Conservation (phyloP, 2,797 vertebrate genomes). For the Gallinago solitaria region DNA sequence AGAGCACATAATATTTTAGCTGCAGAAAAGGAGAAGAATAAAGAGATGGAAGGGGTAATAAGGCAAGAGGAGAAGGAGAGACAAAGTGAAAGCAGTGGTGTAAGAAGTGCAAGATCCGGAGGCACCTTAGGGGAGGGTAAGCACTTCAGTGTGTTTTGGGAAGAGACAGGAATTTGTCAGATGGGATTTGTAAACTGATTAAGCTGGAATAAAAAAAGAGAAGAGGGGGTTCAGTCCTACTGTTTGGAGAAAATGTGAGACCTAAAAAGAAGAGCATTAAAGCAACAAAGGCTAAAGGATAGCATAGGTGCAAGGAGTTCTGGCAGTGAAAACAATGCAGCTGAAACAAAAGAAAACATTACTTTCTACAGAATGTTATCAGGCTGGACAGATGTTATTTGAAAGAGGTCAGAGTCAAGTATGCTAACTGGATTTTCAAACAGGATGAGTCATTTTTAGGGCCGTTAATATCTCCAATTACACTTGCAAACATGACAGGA, state of each 20-base stretch:
- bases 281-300: background rate
- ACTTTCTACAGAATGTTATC: background rate
- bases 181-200: background rate
- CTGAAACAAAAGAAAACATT: slow-evolving; percentile 8
- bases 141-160: background rate
- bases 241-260: background rate
- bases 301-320: background rate
- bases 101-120: background rate
- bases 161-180: background rate
- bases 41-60: background rate
- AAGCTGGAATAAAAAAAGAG: background rate
- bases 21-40: background rate
- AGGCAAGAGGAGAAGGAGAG: background rate
- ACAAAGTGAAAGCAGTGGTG: background rate
- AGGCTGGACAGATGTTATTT: background rate
- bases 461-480: slow-evolving; percentile 50
- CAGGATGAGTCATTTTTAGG: slow-evolving; percentile 31
- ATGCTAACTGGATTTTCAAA: slow-evolving; percentile 40
- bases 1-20: background rate
- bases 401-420: slow-evolving; percentile 27
- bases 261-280: background rate
- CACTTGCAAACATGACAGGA: slow-evolving; percentile 15
- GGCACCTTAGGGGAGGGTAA: background rate
- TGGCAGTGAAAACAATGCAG: background rate
- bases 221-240: background rate